Base-by-base conservation (phyloP, 2,113 vertebrate genomes). In the Hystrix cristata region DNA sequence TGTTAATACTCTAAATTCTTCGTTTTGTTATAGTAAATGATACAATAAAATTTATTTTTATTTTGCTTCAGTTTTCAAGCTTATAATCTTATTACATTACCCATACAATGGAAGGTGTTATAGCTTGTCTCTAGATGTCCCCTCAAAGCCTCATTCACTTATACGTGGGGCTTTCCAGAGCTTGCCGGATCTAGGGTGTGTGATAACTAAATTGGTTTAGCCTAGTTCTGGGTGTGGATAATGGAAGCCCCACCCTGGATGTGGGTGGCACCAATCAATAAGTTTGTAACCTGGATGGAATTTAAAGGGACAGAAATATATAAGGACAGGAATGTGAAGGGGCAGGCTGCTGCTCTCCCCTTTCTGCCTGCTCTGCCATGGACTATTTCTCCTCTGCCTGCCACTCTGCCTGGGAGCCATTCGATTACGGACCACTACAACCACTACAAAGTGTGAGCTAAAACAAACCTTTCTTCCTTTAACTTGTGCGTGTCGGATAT, bases 21-120 rank as follows among this genome's bases (percentile, higher is more conserved):
- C 43, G 23, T 92, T 96, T 90, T 67, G 43, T 95, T 85, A 91
- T 94, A 57, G n/a, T 31, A 90, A 96, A 87, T 10, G 83, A 88
- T 94, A 60, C 92, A 87, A 78, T 85, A 67, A 74, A 29, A 62
- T 80, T 67, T 85, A 85, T 53, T 93, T 91, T 46, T 74, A 86
- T 84, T 95, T 96, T 81, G 59, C 46, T 95, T 92, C 38, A 87
- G 60, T 92, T 79, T 95, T 43, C 60, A 79, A 76, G 60, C 74
- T 95, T 87, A 80, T 23, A 76, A 71, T 19, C 16, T 94, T 96
- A 87, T 81, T 95, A 91, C 48, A 76, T 90, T 89, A 81, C 34
- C 23, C 87, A 57, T 55, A 8, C 74, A 81, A 78, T 71, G 31
- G 2, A 72, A 23, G n/a, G 43, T 69, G 64, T 69, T n/a, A 69